Evolutionary conservation across 2,888 invertebrate genomes (phyloP), one percentile per base, ranked within the genome.

Genomic region (Drosophila lutescens): DNA sequence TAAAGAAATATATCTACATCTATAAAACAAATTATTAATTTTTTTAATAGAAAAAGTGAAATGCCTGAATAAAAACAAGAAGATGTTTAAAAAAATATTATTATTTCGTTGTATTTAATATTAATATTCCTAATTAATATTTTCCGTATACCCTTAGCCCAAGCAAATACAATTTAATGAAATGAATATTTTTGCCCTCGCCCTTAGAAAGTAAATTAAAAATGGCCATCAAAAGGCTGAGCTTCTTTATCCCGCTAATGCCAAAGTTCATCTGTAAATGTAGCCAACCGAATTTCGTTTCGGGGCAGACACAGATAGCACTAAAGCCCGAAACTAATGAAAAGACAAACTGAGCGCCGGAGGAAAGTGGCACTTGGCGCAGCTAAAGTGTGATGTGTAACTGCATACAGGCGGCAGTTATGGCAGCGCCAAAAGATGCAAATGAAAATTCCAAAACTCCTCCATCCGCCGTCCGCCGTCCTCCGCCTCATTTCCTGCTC

Each of bases 381-480:
- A 36, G 34, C 46, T 54, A 44, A 30, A 54, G 58, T 55, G 41
- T 78, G 77, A 84, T 78, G 77, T 80, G 77, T 84, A 81, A 81
- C 77, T 81, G 80, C 84, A 47, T 40, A 54, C 47, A 30, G 17
- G 57, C 68, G 56, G 56, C 51, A 67, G 67, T 68, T 69, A 60
- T 69, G 59, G 40, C 47, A 41, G 53, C 61, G 54, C 78, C 69
- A 65, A 75, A 73, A 41, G 53, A 70, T 58, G 74, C 66, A 70
- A 59, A 59, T 68, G 61, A 65, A 73, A 78, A 60, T 63, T 68
- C 54, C 62, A 47, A 41, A 44, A 70, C 8, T 17, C 32, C 32
- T 12, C 34, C 34, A 12, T 34, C 34, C 34, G 12, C 12, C 34
- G 10, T 12, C 34, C 12, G 0, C 10, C 10, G 34, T 34, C 34